A percentile compares a stretch with the other conserved stretches of the same genome.
Evolutionary conservation across 2,113 vertebrate species (phyloP).

Genomic region (Columbina picui): DNA sequence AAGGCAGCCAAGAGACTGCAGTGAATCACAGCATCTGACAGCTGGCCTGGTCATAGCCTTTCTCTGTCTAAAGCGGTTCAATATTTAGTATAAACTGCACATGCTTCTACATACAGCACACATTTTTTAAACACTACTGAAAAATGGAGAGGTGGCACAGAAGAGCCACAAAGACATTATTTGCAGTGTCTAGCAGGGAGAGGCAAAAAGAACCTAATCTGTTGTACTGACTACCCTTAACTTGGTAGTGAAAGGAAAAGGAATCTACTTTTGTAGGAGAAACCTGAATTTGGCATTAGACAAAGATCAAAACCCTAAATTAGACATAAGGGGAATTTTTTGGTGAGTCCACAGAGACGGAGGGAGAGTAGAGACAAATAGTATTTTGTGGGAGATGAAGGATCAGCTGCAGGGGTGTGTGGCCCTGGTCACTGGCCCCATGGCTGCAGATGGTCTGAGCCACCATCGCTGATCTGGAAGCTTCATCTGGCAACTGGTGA

Average conservation of each 20-base stretch:
- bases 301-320: neutral
- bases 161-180: neutral
- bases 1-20: neutral
- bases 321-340: neutral
- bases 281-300: neutral
- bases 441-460: neutral
- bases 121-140: neutral
- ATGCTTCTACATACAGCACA: neutral
- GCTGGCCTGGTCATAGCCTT: neutral
- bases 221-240: neutral
- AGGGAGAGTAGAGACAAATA: neutral
- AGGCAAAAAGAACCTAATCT: neutral
- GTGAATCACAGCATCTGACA: neutral
- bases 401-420: accelerated
- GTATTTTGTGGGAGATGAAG: neutral
- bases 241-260: neutral
- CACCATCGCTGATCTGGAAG: accelerated
- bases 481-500: neutral
- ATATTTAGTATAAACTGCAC: neutral
- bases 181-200: neutral
- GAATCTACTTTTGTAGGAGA: neutral
- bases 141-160: neutral
- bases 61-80: neutral
- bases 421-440: neutral
- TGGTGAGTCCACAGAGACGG: neutral